phyloP scores from a whole-genome alignment of 2,888 invertebrate genomes.

The Parnassius apollo region DNA sequence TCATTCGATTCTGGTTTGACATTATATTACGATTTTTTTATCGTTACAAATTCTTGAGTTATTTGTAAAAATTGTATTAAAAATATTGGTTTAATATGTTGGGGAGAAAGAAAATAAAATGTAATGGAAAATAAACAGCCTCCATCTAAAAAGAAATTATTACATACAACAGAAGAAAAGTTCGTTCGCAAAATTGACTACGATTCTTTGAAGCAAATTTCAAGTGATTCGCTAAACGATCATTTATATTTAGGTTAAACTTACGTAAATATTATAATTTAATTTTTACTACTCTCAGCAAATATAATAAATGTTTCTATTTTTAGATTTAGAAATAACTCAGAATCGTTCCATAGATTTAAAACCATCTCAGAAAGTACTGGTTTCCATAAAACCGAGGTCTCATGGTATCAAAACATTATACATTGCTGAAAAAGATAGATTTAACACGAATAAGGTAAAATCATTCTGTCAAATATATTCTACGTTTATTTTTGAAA shows the following conservation, averaged over 20 bases:
- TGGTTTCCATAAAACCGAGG: slow-evolving; percentile 63
- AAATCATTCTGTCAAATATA: neutral
- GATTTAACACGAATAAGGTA: slow-evolving; percentile 58
- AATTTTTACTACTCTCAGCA: neutral
- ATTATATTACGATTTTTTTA: slow-evolving; percentile 51
- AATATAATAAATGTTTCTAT: slow-evolving; percentile 1
- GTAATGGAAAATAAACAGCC: slow-evolving; percentile 76
- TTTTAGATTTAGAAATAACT: slow-evolving; percentile 52
- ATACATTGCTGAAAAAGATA: slow-evolving; percentile 61
- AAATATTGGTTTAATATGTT: slow-evolving; percentile 57
- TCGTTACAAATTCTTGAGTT: slow-evolving; percentile 14
- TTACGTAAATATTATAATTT: neutral
- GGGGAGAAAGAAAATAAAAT: slow-evolving; percentile 68
- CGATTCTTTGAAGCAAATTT: slow-evolving; percentile 46
- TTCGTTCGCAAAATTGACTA: slow-evolving; percentile 58
- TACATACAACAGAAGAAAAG: slow-evolving; percentile 67
- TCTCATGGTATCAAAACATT: slow-evolving; percentile 61
- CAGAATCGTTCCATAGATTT: slow-evolving; percentile 45
- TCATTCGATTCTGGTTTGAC: slow-evolving; percentile 44
- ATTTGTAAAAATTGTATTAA: slow-evolving; percentile 5
- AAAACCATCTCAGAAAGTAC: slow-evolving; percentile 54
- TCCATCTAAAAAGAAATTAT: slow-evolving; percentile 65
- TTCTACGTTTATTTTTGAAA: slow-evolving; percentile 6
- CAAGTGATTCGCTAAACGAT: slow-evolving; percentile 45
- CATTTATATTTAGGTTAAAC: slow-evolving; percentile 49